Evolutionary conservation across 2,888 invertebrate genomes (phyloP).

Genomic region (Artemia sinica): DNA sequence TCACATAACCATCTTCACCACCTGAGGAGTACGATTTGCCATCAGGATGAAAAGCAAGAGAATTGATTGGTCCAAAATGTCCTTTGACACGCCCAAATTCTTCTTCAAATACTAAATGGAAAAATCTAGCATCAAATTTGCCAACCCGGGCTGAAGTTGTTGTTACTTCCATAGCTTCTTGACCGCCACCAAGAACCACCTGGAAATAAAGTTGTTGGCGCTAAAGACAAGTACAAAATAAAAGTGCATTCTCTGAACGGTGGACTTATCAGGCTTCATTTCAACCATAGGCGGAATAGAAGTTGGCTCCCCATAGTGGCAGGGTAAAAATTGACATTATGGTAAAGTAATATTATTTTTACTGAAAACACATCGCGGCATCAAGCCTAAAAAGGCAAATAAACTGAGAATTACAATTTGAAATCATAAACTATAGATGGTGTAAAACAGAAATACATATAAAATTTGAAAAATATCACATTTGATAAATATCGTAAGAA

Average conservation of each 20-base stretch:
- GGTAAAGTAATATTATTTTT: no score
- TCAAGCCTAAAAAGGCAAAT: no score
- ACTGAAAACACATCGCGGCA: no score
- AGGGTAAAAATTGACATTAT: slow-evolving; percentile 16
- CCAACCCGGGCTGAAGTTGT: slow-evolving; percentile 83
- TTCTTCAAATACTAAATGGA: slow-evolving; percentile 87
- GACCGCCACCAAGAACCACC: slow-evolving; percentile 91
- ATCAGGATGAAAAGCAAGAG: slow-evolving; percentile 91
- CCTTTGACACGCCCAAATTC: slow-evolving; percentile 96
- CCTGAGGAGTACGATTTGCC: slow-evolving; percentile 91
- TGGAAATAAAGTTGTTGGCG: slow-evolving; percentile 28
- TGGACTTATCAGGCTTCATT: no score
- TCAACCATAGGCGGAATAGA: no score
- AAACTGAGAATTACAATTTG: no score
- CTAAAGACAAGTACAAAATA: slow-evolving; percentile 18
- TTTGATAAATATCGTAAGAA: no score
- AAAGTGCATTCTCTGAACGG: no score
- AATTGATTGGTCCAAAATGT: slow-evolving; percentile 98
- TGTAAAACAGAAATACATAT: no score
- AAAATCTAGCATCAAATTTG: slow-evolving; percentile 89
- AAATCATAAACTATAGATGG: no score
- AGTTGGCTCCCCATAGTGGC: not conserved
- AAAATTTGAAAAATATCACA: no score
- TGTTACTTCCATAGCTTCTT: slow-evolving; percentile 98
- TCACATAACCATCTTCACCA: slow-evolving; percentile 94